phyloP scores from a whole-genome alignment of 2,797 vertebrate genomes.

The Acanthurus lineatus region DNA sequence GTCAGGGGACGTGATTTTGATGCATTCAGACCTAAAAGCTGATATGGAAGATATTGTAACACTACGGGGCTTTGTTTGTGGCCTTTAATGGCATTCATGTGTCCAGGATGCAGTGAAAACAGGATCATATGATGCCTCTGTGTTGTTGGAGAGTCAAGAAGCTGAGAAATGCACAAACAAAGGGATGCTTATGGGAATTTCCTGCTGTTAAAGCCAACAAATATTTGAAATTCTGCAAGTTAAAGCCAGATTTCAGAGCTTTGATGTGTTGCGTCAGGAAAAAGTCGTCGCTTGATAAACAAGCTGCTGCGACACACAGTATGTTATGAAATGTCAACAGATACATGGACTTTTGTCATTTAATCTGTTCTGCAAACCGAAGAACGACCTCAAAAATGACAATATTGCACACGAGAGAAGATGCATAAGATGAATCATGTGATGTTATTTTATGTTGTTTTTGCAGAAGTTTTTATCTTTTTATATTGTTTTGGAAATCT shows the following conservation, averaged over 20 bases:
- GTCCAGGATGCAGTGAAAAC: neutral
- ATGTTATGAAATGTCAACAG: neutral
- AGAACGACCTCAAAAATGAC: neutral
- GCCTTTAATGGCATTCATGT: neutral
- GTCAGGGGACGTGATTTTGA: neutral
- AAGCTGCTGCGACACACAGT: neutral
- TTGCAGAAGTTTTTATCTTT: too few relatives aligned
- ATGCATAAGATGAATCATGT: too few relatives aligned
- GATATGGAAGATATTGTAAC: neutral
- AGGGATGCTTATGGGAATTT: neutral
- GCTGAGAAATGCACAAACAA: neutral
- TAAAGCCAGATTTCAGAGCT: neutral
- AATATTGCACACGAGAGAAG: neutral
- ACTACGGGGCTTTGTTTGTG: neutral
- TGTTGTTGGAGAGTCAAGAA: neutral
- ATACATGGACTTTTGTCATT: neutral
- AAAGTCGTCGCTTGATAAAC: too few relatives aligned
- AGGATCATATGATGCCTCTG: slow-evolving; percentile 1
- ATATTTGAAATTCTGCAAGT: neutral
- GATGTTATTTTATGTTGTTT: too few relatives aligned
- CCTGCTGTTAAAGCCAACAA: slow-evolving; percentile 5
- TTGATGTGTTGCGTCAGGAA: neutral
- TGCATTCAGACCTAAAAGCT: neutral
- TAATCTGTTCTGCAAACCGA: neutral
- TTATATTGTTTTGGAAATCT: too few relatives aligned